Conservation (phyloP, 1,140 invertebrate species). For the Manduca sexta region DNA sequence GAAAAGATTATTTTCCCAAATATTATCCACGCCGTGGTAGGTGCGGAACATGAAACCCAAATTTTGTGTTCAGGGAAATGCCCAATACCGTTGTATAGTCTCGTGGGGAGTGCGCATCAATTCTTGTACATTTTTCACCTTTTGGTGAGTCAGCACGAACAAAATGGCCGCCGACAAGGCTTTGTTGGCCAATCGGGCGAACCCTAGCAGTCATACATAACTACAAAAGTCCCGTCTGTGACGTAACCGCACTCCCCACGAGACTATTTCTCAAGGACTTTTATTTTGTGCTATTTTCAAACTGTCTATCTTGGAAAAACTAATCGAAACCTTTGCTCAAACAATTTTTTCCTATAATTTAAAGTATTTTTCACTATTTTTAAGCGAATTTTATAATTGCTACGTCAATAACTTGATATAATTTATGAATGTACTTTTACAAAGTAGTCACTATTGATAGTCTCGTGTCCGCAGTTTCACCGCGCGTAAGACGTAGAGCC, state of each 20-base stretch:
- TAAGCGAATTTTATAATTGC: neutral
- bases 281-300: conserved; percentile 57
- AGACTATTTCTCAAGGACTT: conserved; percentile 74
- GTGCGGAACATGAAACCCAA: conserved; percentile 67
- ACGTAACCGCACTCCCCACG: conserved; percentile 67
- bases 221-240: conserved; percentile 64
- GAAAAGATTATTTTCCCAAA: conserved; percentile 26
- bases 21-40: conserved; percentile 40
- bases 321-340: neutral
- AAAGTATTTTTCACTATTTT: neutral
- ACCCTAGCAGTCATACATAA: conserved; percentile 59
- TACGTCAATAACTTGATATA: conserved; percentile 31
- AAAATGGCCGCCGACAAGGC: conserved; percentile 72
- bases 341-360: neutral
- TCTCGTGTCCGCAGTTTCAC: conserved; percentile 38
- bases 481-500: conserved; percentile 12
- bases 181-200: conserved; percentile 65
- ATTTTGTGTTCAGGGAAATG: conserved; percentile 73
- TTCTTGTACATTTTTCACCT: conserved; percentile 72
- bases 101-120: conserved; percentile 67
- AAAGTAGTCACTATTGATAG: conserved; percentile 63
- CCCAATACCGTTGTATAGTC: conserved; percentile 72
- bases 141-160: conserved; percentile 72
- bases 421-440: conserved; percentile 67
- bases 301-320: conserved; percentile 35